phyloP scores from a whole-genome alignment of 1,140 invertebrate species.

The Pseudomyrmex gracilis region DNA sequence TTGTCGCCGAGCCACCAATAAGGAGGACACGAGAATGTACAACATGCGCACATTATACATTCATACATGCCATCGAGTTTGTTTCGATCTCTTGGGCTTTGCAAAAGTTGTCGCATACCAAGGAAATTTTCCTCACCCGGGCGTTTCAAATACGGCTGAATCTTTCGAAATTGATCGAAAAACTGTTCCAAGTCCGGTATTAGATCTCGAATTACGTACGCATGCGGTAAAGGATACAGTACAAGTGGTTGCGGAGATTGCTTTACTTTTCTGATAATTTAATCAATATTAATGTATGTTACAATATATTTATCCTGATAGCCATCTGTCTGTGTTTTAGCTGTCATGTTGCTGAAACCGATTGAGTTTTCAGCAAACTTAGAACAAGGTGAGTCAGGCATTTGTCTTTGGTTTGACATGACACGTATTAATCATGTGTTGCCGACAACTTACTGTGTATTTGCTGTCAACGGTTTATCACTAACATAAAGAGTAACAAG shows the following conservation, averaged over 20 bases:
- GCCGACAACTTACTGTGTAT: too few relatives aligned
- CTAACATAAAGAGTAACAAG: too few relatives aligned
- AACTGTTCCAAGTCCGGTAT: conserved; percentile 96
- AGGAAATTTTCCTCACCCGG: conserved; percentile 86
- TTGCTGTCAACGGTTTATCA: too few relatives aligned
- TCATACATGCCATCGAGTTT: conserved; percentile 94
- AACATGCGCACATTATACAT: conserved; percentile 91
- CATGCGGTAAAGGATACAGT: conserved; percentile 95
- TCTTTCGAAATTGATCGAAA: conserved; percentile 93
- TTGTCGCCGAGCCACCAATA: conserved; percentile 92
- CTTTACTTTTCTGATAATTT: conserved; percentile 74
- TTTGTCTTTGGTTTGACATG: too few relatives aligned
- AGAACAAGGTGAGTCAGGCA: too few relatives aligned
- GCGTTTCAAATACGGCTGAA: conserved; percentile 94
- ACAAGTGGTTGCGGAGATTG: conserved; percentile 87
- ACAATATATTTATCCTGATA: background rate
- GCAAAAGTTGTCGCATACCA: conserved; percentile 87
- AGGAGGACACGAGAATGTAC: conserved; percentile 89
- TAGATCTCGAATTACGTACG: conserved; percentile 96
- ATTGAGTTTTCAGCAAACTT: too few relatives aligned
- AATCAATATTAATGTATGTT: background rate
- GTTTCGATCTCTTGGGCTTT: conserved; percentile 89
- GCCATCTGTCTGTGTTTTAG: too few relatives aligned
- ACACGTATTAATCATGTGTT: too few relatives aligned
- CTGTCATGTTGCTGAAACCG: too few relatives aligned